A percentile compares a stretch with the other conserved stretches of the same genome.
phyloP scores from a whole-genome alignment of 2,113 vertebrate species.

The Heterotilapia buettikoferi region DNA sequence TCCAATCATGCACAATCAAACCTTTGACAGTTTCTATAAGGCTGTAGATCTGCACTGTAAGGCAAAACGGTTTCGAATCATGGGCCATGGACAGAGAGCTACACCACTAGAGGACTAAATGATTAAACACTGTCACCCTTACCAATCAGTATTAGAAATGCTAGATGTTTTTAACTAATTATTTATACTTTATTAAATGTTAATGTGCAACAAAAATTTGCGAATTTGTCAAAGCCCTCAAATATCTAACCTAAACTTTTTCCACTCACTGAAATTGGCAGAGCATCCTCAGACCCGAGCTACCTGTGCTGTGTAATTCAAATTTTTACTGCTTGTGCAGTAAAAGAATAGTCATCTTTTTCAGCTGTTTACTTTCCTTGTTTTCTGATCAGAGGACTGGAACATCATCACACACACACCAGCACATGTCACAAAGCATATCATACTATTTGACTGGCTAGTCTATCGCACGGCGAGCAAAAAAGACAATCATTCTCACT shows the following conservation, averaged over 20 bases:
- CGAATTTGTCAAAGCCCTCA: fast-evolving
- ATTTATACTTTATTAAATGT: not conserved
- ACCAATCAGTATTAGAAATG: not conserved
- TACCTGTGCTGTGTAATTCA: not conserved
- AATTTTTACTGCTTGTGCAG: not conserved
- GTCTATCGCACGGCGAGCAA: fast-evolving
- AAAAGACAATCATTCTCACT: not conserved
- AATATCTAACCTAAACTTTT: not conserved
- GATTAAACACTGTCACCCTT: not conserved
- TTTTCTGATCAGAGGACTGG: not conserved
- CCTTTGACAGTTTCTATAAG: not conserved
- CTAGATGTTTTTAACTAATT: not conserved
- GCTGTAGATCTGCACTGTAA: not conserved
- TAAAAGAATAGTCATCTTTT: not conserved
- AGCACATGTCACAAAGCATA: not conserved
- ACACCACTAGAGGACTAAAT: not conserved
- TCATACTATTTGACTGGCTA: not conserved
- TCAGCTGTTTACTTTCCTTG: not conserved
- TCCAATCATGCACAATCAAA: not conserved
- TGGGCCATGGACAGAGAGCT: fast-evolving
- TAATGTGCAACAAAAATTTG: not conserved
- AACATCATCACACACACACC: not conserved
- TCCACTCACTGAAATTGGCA: not conserved
- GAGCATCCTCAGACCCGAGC: fast-evolving
- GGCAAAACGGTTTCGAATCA: fast-evolving